A percentile compares a stretch with the other conserved stretches of the same genome.
Evolutionary conservation across 2,797 vertebrate genomes (phyloP).

Genomic region (Numenius phaeopus): DNA sequence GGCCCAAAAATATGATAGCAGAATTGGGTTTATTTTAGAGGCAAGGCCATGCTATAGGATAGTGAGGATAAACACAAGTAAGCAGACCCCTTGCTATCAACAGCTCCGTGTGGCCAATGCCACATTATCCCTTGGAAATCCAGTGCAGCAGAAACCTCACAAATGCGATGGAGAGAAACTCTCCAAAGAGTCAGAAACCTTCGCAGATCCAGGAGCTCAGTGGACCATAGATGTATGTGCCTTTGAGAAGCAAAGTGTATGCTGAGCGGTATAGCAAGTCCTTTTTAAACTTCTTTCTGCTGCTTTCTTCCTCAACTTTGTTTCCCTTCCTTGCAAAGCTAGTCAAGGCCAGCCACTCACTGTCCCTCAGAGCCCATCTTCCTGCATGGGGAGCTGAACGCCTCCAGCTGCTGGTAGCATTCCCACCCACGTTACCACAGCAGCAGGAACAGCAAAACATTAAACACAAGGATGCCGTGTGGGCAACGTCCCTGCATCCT

Average conservation of each 20-base stretch:
- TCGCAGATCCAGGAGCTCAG: not conserved
- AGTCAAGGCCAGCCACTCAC: not conserved
- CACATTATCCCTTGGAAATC: not conserved
- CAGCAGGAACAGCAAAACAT: constrained; percentile 50
- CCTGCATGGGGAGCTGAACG: not conserved
- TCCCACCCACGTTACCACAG: constrained; percentile 31
- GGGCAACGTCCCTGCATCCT: not conserved
- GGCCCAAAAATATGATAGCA: not conserved
- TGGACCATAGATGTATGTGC: fast-evolving
- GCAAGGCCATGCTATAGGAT: not conserved
- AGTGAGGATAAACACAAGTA: not conserved
- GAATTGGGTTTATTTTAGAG: not conserved
- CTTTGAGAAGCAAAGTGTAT: fast-evolving
- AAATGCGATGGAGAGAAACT: not conserved
- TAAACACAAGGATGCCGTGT: not conserved
- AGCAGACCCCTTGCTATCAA: not conserved
- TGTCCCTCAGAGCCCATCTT: not conserved
- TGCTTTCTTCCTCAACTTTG: not conserved
- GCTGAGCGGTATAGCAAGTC: fast-evolving
- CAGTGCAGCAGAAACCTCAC: not conserved
- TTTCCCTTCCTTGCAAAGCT: not conserved
- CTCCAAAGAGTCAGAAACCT: not conserved
- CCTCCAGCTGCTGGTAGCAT: not conserved
- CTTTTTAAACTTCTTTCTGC: not conserved
- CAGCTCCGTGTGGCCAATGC: not conserved